Base-by-base conservation (phyloP, 2,113 vertebrate species). In the Pampusana beccarii region DNA sequence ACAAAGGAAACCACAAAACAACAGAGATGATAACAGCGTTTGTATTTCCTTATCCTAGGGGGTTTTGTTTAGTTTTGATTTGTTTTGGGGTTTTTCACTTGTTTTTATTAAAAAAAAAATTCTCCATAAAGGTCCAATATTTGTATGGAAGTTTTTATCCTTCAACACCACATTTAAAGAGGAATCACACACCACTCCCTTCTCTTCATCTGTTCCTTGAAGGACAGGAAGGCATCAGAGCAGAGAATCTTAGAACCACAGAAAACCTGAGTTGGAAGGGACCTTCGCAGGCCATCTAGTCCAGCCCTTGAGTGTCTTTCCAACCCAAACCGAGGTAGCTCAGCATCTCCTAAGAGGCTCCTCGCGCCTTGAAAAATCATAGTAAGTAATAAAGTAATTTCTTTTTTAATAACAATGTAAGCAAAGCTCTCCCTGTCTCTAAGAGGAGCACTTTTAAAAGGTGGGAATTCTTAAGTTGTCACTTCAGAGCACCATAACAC, bases 21-120 rank as follows among this genome's bases (percentile, higher is more conserved):
- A 26, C 25, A 42, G 46, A 48, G 21, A 17, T 0, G 0, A 5
- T 23, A 70, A n/a, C 1, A 11, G 13, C 5, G 5, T 20, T 72
- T 54, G 2, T 42, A 14, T 33, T 48, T 62, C 2, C 2, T 69
- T n/a, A 29, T 50, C 23, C 16, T 15, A 18, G 16, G 11, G 11
- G 23, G 44, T 13, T 34, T 28, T 33, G 28, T 38, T 54, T 21
- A 25, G 9, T 19, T 46, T 46, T 46, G 44, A 46, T 46, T 46
- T 46, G 44, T 19, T 46, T 31, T 8, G 10, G 31, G 11, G 8
- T 4, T 31, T 50, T 50, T 66, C 53, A 20, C 31, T 31, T 29
- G 16, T 2, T 20, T 19, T 16, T n/a, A n/a, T n/a, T n/a, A n/a
- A n/a, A n/a, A n/a, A n/a, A n/a, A n/a, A n/a, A n/a, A n/a, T n/a